Evolutionary conservation across 2,113 vertebrate genomes (phyloP).

Genomic region (Tonatia bakeri): DNA sequence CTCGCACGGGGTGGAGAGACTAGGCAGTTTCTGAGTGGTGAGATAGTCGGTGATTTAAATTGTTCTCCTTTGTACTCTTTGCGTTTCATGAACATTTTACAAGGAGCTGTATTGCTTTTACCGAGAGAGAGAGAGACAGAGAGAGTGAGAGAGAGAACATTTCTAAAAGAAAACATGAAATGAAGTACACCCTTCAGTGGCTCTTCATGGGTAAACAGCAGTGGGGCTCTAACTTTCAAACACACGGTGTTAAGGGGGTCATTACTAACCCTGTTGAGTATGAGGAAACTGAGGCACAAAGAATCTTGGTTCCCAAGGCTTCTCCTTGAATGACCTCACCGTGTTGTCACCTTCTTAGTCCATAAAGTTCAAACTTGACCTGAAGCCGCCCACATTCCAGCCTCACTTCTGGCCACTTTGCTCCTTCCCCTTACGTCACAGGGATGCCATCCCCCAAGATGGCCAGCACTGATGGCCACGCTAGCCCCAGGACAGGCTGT

Average conservation of each 20-base stretch:
- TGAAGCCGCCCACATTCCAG: background rate
- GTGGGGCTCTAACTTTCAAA: background rate
- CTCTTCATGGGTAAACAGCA: background rate
- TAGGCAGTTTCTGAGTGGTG: background rate
- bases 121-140: no score
- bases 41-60: background rate
- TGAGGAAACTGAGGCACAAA: background rate
- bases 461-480: no score
- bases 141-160: background rate
- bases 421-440: background rate
- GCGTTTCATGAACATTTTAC: background rate
- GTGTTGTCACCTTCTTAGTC: accelerated
- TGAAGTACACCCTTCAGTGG: background rate
- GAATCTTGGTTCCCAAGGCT: background rate
- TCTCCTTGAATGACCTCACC: background rate
- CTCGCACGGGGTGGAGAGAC: background rate
- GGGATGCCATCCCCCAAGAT: background rate
- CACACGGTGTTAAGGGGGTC: background rate
- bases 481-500: background rate
- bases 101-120: background rate
- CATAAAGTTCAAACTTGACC: background rate
- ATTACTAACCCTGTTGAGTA: background rate
- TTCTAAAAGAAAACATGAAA: background rate
- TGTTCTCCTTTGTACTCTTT: background rate
- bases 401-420: background rate